phyloP scores from a whole-genome alignment of 2,113 vertebrate species.

The Callipepla californica region DNA sequence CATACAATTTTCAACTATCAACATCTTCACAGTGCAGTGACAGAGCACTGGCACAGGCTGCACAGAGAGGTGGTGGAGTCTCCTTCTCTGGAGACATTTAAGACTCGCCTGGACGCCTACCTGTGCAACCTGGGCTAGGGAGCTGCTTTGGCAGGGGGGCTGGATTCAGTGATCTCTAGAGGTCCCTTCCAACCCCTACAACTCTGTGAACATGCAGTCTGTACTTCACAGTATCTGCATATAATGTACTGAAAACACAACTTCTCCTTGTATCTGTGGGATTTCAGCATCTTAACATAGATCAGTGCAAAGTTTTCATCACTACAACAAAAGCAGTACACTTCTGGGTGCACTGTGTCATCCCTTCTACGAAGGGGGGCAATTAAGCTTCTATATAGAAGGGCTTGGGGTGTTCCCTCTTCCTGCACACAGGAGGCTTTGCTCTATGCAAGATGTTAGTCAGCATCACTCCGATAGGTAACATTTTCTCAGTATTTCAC shows the following conservation, averaged over 20 bases:
- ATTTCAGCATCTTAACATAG: background rate
- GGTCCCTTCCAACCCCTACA: no score
- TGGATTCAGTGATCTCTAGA: no score
- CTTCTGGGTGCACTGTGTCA: background rate
- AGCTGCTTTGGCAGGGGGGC: no score
- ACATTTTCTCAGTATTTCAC: background rate
- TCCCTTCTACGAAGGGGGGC: background rate
- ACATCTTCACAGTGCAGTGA: no score
- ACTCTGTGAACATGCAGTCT: background rate
- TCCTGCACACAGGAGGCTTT: background rate
- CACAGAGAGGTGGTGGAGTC: no score
- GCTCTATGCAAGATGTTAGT: background rate
- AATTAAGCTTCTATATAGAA: rapidly evolving
- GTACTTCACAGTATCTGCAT: background rate
- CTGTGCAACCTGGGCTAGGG: no score
- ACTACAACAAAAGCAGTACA: background rate
- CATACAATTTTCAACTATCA: background rate
- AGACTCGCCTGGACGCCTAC: no score
- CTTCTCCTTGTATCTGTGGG: background rate
- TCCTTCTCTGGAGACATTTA: no score
- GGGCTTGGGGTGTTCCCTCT: background rate
- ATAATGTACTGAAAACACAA: background rate
- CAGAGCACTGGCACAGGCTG: no score
- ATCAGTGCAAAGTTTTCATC: background rate
- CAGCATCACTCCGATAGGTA: background rate